Conservation (phyloP, 2,797 vertebrate genomes). For the Psittacula echo region DNA sequence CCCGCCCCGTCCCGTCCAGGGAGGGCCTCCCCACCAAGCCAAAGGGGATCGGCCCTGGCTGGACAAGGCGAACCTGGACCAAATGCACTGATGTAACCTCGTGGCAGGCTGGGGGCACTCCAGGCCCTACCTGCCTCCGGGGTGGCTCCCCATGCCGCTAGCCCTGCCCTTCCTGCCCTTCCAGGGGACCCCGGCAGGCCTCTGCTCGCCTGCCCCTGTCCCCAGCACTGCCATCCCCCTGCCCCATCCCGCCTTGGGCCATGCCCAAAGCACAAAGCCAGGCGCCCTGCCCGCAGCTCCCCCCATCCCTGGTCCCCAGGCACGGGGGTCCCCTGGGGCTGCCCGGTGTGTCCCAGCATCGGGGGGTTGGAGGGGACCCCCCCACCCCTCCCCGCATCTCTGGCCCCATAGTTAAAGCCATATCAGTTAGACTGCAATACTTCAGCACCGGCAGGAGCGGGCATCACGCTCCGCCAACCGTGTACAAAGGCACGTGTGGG, state of each 20-base stretch:
- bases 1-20: constrained; percentile 41
- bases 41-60: constrained; percentile 53
- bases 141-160: constrained; percentile 18
- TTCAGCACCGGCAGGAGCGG: constrained; percentile 69
- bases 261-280: constrained; percentile 70
- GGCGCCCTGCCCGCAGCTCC: constrained; percentile 67
- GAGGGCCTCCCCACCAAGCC: constrained; percentile 45
- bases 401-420: constrained; percentile 94
- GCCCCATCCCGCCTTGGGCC: constrained; percentile 39
- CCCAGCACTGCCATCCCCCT: constrained; percentile 66
- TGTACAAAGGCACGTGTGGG: constrained; percentile 66
- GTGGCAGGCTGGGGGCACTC: constrained; percentile 14
- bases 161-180: not conserved
- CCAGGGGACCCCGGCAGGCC: constrained; percentile 32
- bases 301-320: constrained; percentile 42
- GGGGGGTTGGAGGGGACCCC: constrained; percentile 52
- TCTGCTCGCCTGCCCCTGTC: not conserved
- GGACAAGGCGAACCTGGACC: constrained; percentile 64
- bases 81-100: constrained; percentile 70
- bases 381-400: constrained; percentile 50
- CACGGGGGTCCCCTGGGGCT: constrained; percentile 55
- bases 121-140: not conserved
- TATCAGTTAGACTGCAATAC: constrained; percentile 99
- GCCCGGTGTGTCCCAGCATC: constrained; percentile 33
- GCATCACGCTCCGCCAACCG: constrained; percentile 46